Evolutionary conservation across 2,113 vertebrate species (phyloP), one percentile per base, ranked within the genome.

Genomic region (Noctilio leporinus): DNA sequence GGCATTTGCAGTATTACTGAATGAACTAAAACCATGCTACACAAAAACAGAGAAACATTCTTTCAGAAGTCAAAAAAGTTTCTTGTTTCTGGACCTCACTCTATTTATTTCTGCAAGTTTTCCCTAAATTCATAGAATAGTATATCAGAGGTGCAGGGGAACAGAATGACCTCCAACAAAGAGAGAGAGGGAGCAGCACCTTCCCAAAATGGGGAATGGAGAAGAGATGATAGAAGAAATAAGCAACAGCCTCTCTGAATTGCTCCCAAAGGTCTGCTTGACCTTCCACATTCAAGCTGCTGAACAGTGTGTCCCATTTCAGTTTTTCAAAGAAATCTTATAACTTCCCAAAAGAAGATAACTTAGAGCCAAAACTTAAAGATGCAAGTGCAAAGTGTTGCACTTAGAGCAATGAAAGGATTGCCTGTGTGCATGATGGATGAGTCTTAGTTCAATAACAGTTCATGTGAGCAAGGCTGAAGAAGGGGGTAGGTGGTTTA

Each of bases 31-130:
- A 91, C 24, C 55, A 91, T 1, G 2, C 72, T 73, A 70, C 9
- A 70, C 33, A 51, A 62, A 83, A 91, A 80, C 3, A 35, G 65
- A 49, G 83, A 96, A 86, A 94, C 83, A n/a, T 86, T 76, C 70
- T 95, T 64, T 51, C n/a, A 83, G 70, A 77, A 73, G n/a, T 45
- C 35, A 26, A 53, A 70, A 26, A 43, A 26, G 17, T 43, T 38
- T 77, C 69, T 88, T 40, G 24, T 38, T 75, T n/a, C 49, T 51
- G 26, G 38, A 33, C n/a, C 47, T 67, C 89, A 72, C 6, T n/a
- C 53, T 59, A 35, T 51, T 93, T 65, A 51, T 47, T 55, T 89
- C 69, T 19, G 10, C 33, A 78, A 55, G 10, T 20, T 30, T 76
- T 72, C 28, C 55, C 38, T 45, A 30, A 17, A 64, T 38, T 72